Base-by-base conservation (phyloP, 2,797 vertebrate genomes). In the Molossus alvarezi region DNA sequence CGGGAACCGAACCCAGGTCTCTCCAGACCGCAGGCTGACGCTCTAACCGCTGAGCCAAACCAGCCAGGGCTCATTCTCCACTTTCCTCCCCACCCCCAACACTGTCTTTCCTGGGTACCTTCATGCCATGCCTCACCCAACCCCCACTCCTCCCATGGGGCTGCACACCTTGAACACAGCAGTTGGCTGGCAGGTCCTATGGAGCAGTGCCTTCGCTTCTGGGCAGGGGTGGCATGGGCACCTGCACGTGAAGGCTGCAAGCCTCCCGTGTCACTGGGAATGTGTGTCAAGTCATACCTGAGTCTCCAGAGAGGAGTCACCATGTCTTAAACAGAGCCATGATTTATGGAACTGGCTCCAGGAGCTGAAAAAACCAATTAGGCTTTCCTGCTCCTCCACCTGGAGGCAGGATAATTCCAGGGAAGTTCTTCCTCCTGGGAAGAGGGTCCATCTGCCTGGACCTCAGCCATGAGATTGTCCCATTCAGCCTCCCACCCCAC, bases 301-400 rank as follows among this genome's bases (percentile, higher is more conserved):
- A 29, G 84, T 96, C 92, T 95, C 93, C 48, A 82, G 96, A 85
- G 95, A 94, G 55, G 17, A 95, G 55, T 73, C 53, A 65, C 45
- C 9, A 0, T 88, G 57, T 91, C 51, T 92, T 95, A 72, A 82
- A 73, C 29, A 41, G 80, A 97, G 80, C 57, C 25, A 3, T 95
- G 95, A 93, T 95, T 97, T 97, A 97, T 90, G 76, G 51, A 93
- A 82, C 71, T 15, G 4, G 89, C 80, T 95, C 67, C 64, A 73
- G 75, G 57, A 97, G 41, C 86, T 48, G 57, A 93, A 57, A 91
- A 91, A 94, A 62, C 8, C 80, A 95, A 88, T 91, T 94, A 96
- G 91, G 62, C 27, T 95, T 96, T 80, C 73, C 72, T 65, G 80
- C 48, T 89, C 93, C 83, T 95, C 81, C 84, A 97, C 77, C 96